Conservation (phyloP, 2,113 vertebrate species). For the Rhipidura dahli region DNA sequence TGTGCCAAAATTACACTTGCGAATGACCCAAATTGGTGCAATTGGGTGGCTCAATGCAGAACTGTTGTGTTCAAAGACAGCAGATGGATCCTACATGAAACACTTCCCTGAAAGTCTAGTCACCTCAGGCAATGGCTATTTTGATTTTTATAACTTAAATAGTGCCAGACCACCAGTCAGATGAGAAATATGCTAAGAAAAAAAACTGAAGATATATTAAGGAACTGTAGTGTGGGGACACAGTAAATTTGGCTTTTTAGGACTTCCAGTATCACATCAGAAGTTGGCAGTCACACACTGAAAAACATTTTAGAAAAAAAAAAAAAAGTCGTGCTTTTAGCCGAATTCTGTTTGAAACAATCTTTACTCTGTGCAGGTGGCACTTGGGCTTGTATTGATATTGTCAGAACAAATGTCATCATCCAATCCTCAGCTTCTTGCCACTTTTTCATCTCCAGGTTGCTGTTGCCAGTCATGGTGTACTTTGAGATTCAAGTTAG, state of each 20-base stretch:
- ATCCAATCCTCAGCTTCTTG: neutral
- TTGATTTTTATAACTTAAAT: neutral
- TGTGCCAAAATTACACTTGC: neutral
- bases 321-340: neutral
- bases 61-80: neutral
- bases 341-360: neutral
- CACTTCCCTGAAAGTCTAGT: neutral
- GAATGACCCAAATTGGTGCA: fast-evolving
- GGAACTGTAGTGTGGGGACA: neutral
- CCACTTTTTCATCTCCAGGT: neutral
- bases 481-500: neutral
- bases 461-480: neutral
- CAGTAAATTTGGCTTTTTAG: neutral
- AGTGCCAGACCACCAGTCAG: neutral
- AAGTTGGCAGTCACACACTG: neutral
- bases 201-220: neutral
- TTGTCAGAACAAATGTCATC: neutral
- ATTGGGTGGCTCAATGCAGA: neutral
- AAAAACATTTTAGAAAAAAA: neutral
- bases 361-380: neutral
- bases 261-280: neutral
- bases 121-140: neutral
- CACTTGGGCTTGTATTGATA: neutral
- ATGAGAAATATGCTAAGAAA: neutral
- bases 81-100: neutral